Percentiles rank a stretch among this genome's conserved stretches.
phyloP scores from a whole-genome alignment of 2,113 vertebrate species.

The Romanogobio albipinnatus region DNA sequence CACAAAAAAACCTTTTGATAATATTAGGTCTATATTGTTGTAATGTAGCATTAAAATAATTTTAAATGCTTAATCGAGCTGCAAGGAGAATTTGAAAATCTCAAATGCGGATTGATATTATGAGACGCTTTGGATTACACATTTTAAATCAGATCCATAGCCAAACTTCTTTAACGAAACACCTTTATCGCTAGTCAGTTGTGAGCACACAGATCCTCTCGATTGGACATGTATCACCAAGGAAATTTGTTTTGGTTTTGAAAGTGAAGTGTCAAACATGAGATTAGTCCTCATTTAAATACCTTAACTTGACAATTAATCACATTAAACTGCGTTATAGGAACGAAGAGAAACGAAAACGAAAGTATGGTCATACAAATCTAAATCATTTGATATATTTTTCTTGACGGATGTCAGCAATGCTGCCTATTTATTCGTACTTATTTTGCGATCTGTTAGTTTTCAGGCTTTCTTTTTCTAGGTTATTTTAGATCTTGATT shows the following conservation, averaged over 20 bases:
- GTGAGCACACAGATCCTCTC: not conserved
- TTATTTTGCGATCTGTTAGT: not conserved
- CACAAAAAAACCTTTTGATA: not conserved
- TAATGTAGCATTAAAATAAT: not conserved
- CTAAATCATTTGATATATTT: not conserved
- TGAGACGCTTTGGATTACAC: not conserved
- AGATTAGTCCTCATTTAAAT: not conserved
- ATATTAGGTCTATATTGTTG: not conserved
- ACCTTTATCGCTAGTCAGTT: not conserved
- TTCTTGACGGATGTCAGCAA: not conserved
- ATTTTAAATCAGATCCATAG: constrained; percentile 27
- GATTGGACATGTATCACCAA: not conserved
- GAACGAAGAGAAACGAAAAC: not conserved
- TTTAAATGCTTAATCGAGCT: not conserved
- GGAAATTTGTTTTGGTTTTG: not conserved
- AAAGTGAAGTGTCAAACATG: not conserved
- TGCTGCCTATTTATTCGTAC: not conserved
- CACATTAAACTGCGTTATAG: too few species aligned
- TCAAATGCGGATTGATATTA: not conserved
- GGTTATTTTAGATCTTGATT: not conserved
- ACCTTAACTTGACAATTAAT: not conserved
- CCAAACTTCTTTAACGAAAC: not conserved
- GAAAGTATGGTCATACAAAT: not conserved
- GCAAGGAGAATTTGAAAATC: not conserved
- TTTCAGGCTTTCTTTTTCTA: not conserved